Evolutionary conservation across 2,113 vertebrate genomes (phyloP).

Genomic region (Atractosteus spatula): DNA sequence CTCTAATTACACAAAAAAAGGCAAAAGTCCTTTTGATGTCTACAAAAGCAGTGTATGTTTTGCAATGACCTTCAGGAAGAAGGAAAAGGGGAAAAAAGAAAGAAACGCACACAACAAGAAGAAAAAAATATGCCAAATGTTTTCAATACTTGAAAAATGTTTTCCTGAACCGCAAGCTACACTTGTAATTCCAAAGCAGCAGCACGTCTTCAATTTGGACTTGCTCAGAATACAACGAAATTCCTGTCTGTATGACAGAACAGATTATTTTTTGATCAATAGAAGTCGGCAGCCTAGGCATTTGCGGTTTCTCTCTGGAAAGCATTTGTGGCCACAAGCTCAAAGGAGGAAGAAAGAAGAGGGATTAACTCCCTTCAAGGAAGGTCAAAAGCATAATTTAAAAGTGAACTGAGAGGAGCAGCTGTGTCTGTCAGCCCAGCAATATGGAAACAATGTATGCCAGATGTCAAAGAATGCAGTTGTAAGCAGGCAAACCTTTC

Average conservation of each 20-base stretch:
- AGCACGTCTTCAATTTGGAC: constrained; percentile 45
- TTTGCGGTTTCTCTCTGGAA: constrained; percentile 58
- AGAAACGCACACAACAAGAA: background rate
- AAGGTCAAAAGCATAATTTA: constrained; percentile 72
- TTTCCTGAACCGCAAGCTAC: constrained; percentile 4
- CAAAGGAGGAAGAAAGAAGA: constrained; percentile 59
- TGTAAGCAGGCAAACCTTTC: constrained; percentile 41
- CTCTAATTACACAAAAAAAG: constrained; percentile 8
- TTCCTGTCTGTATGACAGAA: constrained; percentile 53
- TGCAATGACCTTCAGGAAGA: background rate
- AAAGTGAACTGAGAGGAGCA: constrained; percentile 61
- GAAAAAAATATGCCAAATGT: background rate
- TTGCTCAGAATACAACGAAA: constrained; percentile 47
- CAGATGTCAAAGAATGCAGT: constrained; percentile 61
- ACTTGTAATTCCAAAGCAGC: constrained; percentile 42
- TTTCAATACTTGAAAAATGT: constrained; percentile 1
- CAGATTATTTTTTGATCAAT: constrained; percentile 53
- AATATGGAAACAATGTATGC: constrained; percentile 64
- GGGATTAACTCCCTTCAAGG: constrained; percentile 60
- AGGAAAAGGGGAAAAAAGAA: background rate
- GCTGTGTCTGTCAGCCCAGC: constrained; percentile 62
- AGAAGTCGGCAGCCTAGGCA: constrained; percentile 51
- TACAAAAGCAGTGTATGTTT: background rate
- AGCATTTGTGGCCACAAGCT: constrained; percentile 57
- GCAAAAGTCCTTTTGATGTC: constrained; percentile 2